Percentiles rank a stretch among this genome's conserved stretches.
phyloP scores from a whole-genome alignment of 1,140 invertebrate species.

The Maniola jurtina region DNA sequence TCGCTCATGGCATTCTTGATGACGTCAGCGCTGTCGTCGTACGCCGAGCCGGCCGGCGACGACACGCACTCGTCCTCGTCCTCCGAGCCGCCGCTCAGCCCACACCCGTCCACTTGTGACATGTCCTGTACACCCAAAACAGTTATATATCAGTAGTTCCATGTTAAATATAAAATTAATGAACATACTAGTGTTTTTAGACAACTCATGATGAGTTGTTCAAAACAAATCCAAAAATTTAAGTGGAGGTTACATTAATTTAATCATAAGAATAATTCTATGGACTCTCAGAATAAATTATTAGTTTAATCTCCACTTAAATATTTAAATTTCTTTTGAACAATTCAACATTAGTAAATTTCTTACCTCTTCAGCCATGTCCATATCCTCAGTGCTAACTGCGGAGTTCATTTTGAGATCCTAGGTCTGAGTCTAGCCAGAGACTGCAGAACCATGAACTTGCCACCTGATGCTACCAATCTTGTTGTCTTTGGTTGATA shows the following conservation, averaged over 20 bases:
- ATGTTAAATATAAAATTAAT: no score
- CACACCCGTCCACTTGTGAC: slow-evolving; percentile 73
- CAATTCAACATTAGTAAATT: not conserved
- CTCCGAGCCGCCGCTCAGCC: slow-evolving; percentile 84
- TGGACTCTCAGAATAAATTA: no score
- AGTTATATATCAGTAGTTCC: no score
- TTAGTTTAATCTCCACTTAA: no score
- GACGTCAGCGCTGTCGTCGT: slow-evolving; percentile 87
- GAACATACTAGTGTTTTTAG: no score
- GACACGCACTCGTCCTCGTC: slow-evolving; percentile 88
- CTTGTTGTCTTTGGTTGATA: not conserved
- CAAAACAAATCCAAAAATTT: no score
- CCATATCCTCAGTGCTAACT: slow-evolving; percentile 78
- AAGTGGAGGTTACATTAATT: no score
- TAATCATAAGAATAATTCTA: no score
- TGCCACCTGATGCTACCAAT: slow-evolving; percentile 12
- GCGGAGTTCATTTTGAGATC: slow-evolving; percentile 79
- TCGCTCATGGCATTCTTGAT: slow-evolving; percentile 88
- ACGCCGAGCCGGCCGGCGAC: slow-evolving; percentile 84
- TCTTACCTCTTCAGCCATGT: slow-evolving; percentile 80
- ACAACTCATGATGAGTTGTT: no score
- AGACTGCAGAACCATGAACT: slow-evolving; percentile 58
- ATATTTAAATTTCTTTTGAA: no score
- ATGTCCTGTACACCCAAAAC: slow-evolving; percentile 48
- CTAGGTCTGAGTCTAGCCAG: not conserved